A percentile compares a stretch with the other conserved stretches of the same genome.
These are phyloP conservation scores for Chionodraco myersi DNA, from an alignment of 2,113 vertebrate genomes.

Conservation along the genomic window DNA sequence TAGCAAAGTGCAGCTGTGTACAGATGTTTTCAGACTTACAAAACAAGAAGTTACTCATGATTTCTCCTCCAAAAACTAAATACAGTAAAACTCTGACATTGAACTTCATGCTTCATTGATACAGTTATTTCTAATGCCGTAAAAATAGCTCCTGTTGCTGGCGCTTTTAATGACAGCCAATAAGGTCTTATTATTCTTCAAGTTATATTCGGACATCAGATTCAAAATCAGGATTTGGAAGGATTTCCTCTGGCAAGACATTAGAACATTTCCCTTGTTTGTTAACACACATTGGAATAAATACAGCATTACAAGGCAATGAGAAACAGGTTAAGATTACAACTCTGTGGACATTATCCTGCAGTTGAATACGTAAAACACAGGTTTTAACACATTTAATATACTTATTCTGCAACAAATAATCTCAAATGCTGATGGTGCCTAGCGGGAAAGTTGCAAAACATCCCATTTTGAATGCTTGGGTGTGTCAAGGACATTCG, in stretches of 20 bases:
- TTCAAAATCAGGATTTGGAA: conserved; percentile 57
- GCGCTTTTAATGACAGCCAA: conserved; percentile 1
- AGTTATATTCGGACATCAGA: conserved; percentile 38
- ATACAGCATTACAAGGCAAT: conserved; percentile 42
- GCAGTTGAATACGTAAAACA: conserved; percentile 23
- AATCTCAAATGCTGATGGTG: conserved; percentile 33
- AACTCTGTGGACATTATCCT: conserved; percentile 30
- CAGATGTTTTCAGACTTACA: conserved; percentile 21
- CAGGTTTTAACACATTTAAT: conserved; percentile 16
- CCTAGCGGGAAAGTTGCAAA: not conserved
- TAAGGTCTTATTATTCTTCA: conserved; percentile 29
- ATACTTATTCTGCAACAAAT: conserved; percentile 10
- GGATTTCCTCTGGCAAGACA: conserved; percentile 55
- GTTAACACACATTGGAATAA: conserved; percentile 48
- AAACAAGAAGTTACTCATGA: conserved; percentile 2
- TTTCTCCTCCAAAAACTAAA: conserved; percentile 4
- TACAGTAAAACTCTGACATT: not conserved
- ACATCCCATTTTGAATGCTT: not conserved
- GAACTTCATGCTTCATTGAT: conserved; percentile 5
- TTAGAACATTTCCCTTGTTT: conserved; percentile 53
- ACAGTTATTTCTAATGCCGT: conserved; percentile 13
- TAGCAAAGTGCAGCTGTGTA: conserved; percentile 11
- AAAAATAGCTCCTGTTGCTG: conserved; percentile 31
- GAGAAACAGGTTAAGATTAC: conserved; percentile 51
- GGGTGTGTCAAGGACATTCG: conserved; percentile 11